Base-by-base conservation (phyloP, 2,888 invertebrate genomes). In the Autographa pulchrina region DNA sequence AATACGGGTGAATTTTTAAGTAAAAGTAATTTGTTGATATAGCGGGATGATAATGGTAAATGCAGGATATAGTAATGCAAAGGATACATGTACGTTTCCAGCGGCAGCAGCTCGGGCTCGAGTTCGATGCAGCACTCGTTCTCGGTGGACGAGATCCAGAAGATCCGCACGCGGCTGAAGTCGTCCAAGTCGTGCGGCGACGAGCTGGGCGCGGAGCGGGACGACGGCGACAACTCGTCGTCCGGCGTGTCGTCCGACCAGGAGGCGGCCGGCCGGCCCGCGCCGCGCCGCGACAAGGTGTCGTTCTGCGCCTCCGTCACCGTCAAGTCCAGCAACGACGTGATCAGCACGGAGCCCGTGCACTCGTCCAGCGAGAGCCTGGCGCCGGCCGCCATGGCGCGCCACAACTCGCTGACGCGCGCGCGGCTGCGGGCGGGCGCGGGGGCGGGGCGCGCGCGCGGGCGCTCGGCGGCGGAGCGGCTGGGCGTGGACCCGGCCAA, bases 181-280 rank as follows among this genome's bases (percentile, higher is more conserved):
- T 98, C 98, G 70, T 98, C 98, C 9, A 98, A 98, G 90, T 98
- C 98, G 14, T 98, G 98, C 92, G 98, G 98, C 52, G 98, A 98
- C 93, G 98, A 98, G 88, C 97, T 98, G 83, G 94, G 95, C 74
- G 85, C 81, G n/a, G 96, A 94, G 74, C 92, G 96, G 9, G 98
- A 98, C 94, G 98, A 98, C 92, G 98, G 98, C 63, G 98, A 98
- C 92, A 98, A 98, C 93, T 98, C 98, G 79, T 98, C 98, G 7
- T 98, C 98, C 35, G 98, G 98, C 31, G 98, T 98, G 0, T 98
- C 98, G 79, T 98, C 98, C 63, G 98, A 98, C 93, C 98, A 98
- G 91, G 98, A 95, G 88, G 93, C 94, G 68, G 91, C 91, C 75
- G 91, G 92, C 43, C 88, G 89, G 54, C 92, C 92, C 0, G 83